Percentiles rank a stretch among this genome's conserved stretches.
Evolutionary conservation across 1,140 invertebrate species (phyloP).

Genomic region (Pseudomyrmex cubaensis): DNA sequence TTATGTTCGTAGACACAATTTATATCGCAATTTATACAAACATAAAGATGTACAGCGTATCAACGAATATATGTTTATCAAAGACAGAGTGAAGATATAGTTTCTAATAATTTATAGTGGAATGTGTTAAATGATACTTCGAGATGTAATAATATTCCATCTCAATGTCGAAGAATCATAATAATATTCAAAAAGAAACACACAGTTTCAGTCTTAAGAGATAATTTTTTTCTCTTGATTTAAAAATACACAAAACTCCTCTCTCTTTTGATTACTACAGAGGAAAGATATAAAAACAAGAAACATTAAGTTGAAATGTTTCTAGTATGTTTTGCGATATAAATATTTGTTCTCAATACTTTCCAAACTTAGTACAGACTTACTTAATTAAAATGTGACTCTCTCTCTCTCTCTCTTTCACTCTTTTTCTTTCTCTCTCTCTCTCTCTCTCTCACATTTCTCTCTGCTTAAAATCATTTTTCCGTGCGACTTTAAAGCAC

Average conservation of each 20-base stretch:
- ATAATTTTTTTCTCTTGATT: slow-evolving; percentile 54
- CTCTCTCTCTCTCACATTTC: not conserved
- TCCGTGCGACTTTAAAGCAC: slow-evolving; percentile 46
- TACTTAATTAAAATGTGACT: slow-evolving; percentile 54
- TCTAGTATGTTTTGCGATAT: slow-evolving; percentile 17
- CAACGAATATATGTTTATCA: slow-evolving; percentile 12
- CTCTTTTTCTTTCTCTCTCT: no score
- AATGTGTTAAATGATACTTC: slow-evolving; percentile 62
- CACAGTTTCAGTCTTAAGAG: slow-evolving; percentile 80
- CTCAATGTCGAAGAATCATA: slow-evolving; percentile 37
- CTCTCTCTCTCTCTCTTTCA: no score
- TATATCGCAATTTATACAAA: slow-evolving; percentile 28
- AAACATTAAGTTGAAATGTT: slow-evolving; percentile 30
- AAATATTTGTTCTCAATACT: not conserved
- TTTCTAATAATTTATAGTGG: slow-evolving; percentile 27
- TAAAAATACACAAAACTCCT: slow-evolving; percentile 5
- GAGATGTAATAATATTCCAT: not conserved
- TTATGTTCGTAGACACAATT: slow-evolving; percentile 7
- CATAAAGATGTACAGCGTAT: slow-evolving; percentile 15
- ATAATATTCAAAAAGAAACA: slow-evolving; percentile 24
- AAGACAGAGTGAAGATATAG: slow-evolving; percentile 10
- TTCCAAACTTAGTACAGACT: not conserved
- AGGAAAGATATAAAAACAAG: slow-evolving; percentile 33
- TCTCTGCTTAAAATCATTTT: slow-evolving; percentile 55
- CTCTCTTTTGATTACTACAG: not conserved